Conservation (phyloP, 37 sponge, comb jelly and placozoan genomes). For the Cliona cf. orientalis region DNA sequence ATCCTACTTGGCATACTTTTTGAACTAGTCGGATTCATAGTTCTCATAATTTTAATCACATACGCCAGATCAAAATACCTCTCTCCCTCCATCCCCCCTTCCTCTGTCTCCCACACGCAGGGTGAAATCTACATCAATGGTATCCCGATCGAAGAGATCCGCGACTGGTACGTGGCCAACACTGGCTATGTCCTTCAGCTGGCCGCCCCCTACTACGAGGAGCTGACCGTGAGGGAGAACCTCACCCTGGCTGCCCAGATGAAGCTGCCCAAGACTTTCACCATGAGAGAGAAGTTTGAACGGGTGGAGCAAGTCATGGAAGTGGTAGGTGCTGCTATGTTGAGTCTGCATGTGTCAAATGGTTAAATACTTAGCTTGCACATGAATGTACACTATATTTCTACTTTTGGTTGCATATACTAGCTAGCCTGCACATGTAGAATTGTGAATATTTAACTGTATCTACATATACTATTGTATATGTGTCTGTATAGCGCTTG, state of each 20-base stretch:
- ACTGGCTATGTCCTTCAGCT: constrained; percentile 80
- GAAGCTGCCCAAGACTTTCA: constrained; percentile 37
- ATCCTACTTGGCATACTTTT: no score
- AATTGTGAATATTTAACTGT: neutral
- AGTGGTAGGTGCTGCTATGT: constrained; percentile 34
- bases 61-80: no score
- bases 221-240: constrained; percentile 77
- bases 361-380: no score
- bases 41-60: no score
- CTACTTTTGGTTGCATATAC: no score
- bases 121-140: constrained; percentile 66
- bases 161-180: constrained; percentile 64
- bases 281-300: constrained; percentile 43
- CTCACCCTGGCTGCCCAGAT: constrained; percentile 69
- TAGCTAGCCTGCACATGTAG: no score
- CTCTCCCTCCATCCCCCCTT: no score
- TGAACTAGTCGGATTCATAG: no score
- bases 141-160: constrained; percentile 44
- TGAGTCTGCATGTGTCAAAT: neutral
- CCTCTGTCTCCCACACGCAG: constrained; percentile 1
- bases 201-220: constrained; percentile 71
- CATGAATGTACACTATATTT: no score
- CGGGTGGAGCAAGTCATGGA: constrained; percentile 69
- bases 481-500: no score
- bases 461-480: neutral